Conservation (phyloP, 2,797 vertebrate genomes). For the Phoebastria nigripes region DNA sequence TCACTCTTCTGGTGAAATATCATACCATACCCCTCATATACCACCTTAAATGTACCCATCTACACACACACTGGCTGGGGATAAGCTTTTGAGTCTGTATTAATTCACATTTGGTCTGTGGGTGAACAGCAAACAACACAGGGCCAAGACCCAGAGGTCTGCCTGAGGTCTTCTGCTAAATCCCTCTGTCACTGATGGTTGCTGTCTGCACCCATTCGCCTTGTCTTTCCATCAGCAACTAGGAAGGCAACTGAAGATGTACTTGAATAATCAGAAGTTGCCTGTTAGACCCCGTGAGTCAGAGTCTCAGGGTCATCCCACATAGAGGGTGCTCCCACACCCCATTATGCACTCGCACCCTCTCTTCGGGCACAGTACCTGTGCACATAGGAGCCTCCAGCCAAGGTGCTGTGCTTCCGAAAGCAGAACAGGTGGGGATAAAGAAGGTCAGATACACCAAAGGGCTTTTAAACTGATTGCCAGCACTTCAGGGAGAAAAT, state of each 20-base stretch:
- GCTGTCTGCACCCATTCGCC: background rate
- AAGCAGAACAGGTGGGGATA: background rate
- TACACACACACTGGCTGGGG: background rate
- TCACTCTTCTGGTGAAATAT: background rate
- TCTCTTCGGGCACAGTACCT: rapidly evolving
- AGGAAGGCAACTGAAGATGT: background rate
- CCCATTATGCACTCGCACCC: rapidly evolving
- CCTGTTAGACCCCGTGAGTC: rapidly evolving
- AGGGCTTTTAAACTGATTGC: background rate
- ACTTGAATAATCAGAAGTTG: background rate
- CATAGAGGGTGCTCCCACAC: background rate
- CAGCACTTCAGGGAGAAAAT: conserved; percentile 8
- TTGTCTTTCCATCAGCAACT: background rate
- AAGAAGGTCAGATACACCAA: background rate
- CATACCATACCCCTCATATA: background rate
- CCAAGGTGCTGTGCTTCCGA: background rate
- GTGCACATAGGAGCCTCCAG: background rate
- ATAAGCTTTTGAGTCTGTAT: background rate
- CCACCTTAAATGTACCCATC: background rate
- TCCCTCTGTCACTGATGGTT: background rate
- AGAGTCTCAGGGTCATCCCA: background rate
- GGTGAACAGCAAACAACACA: rapidly evolving
- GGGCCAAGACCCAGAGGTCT: background rate
- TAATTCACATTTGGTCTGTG: background rate
- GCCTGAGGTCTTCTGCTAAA: background rate